Evolutionary conservation across 2,888 invertebrate species (phyloP).

Genomic region (Dicycla oo): DNA sequence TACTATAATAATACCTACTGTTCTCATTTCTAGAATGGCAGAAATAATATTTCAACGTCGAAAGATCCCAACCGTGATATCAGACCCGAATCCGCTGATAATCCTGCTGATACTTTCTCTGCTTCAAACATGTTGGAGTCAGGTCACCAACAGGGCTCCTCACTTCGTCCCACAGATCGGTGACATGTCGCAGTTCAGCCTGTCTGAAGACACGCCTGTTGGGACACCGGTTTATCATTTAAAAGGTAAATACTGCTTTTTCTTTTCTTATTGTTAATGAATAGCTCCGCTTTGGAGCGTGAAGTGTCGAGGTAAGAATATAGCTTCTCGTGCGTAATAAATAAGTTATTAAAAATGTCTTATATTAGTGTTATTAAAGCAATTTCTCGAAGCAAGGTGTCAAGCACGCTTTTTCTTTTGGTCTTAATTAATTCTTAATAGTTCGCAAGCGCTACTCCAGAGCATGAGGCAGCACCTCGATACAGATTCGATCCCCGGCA

Average conservation of each 20-base stretch:
- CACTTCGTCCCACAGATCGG: slow-evolving; percentile 93
- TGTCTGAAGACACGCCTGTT: slow-evolving; percentile 93
- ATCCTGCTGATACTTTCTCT: slow-evolving; percentile 77
- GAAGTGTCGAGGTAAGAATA: too few species aligned
- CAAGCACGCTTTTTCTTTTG: too few species aligned
- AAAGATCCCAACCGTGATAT: slow-evolving; percentile 79
- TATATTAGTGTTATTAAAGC: too few species aligned
- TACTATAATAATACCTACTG: not conserved
- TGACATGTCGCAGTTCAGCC: slow-evolving; percentile 94
- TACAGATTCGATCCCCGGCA: too few species aligned
- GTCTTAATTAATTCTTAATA: too few species aligned
- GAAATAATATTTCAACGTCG: slow-evolving; percentile 85
- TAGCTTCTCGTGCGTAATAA: too few species aligned
- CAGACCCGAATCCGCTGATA: slow-evolving; percentile 79
- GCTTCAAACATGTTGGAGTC: slow-evolving; percentile 79
- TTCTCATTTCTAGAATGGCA: slow-evolving; percentile 82
- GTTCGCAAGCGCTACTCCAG: too few species aligned
- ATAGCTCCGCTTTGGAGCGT: too few species aligned
- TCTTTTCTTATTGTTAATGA: too few species aligned
- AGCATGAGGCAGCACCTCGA: too few species aligned
- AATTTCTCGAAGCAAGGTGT: too few species aligned
- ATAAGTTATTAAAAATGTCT: too few species aligned
- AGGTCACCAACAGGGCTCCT: slow-evolving; percentile 93
- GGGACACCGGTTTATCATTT: slow-evolving; percentile 94
- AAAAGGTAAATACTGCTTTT: slow-evolving; percentile 87